These are phyloP conservation scores for Gopherus evgoodei DNA, from an alignment of 2,113 vertebrate genomes.

Conservation along the genomic window DNA sequence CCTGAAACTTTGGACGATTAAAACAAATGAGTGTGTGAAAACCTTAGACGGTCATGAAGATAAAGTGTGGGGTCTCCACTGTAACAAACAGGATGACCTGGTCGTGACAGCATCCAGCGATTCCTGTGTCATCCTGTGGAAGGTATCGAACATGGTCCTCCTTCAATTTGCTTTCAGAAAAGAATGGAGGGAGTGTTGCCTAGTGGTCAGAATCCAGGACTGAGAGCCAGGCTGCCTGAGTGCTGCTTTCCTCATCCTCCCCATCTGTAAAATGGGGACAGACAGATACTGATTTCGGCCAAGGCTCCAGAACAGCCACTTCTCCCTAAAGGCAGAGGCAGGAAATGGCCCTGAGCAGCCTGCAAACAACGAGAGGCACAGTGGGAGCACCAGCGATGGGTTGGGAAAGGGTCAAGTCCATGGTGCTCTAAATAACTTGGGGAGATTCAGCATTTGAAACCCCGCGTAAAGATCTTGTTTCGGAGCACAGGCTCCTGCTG, in stretches of 20 bases:
- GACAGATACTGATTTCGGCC: rapidly evolving
- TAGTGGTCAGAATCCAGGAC: rapidly evolving
- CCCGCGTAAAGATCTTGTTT: not conserved
- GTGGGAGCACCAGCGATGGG: not conserved
- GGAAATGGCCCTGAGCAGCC: not conserved
- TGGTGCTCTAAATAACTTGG: not conserved
- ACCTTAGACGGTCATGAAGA: constrained; percentile 93
- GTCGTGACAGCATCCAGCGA: constrained; percentile 91
- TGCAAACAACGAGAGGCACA: not conserved
- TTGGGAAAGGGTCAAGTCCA: not conserved
- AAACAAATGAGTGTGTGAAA: constrained; percentile 94
- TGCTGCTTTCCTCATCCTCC: not conserved
- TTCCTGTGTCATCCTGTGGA: constrained; percentile 90
- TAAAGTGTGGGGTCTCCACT: constrained; percentile 96
- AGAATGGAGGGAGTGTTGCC: not conserved
- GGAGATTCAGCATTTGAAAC: not conserved
- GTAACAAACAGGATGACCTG: constrained; percentile 82
- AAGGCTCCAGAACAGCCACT: not conserved
- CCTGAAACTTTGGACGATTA: constrained; percentile 98
- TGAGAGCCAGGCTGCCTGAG: not conserved
- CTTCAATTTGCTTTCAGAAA: not conserved
- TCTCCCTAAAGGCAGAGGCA: not conserved
- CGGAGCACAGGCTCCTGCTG: not conserved
- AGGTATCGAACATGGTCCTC: constrained; percentile 69
- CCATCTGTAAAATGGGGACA: not conserved